These are phyloP conservation scores for Perithous albicinctus DNA, from an alignment of 2,888 invertebrate genomes.

Conservation along the genomic window DNA sequence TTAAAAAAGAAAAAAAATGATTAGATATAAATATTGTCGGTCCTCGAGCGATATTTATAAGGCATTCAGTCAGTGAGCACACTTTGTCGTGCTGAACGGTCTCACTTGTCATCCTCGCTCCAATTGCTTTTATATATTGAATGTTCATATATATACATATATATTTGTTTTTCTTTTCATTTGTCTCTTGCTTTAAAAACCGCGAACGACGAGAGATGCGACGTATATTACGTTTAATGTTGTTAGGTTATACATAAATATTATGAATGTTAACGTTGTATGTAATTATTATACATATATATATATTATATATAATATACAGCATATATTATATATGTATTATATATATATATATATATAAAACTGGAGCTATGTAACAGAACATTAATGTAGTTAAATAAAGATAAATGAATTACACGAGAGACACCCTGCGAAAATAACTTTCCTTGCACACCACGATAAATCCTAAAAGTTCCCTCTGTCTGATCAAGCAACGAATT, in stretches of 20 bases:
- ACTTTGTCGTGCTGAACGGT: constrained; percentile 47
- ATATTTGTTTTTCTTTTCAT: constrained; percentile 35
- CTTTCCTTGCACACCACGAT: background rate
- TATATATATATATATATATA: constrained; percentile 40
- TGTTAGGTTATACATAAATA: constrained; percentile 79
- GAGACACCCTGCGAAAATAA: constrained; percentile 29
- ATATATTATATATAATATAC: constrained; percentile 66
- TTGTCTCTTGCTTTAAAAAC: constrained; percentile 46
- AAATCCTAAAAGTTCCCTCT: background rate
- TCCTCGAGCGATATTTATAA: constrained; percentile 64
- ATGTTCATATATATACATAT: constrained; percentile 30
- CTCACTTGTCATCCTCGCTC: constrained; percentile 55
- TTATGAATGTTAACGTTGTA: constrained; percentile 82
- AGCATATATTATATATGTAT: constrained; percentile 37
- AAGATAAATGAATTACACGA: constrained; percentile 73
- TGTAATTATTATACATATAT: constrained; percentile 71
- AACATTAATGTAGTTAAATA: constrained; percentile 77
- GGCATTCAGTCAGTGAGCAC: constrained; percentile 47
- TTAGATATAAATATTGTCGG: constrained; percentile 66
- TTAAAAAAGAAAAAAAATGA: too few relatives aligned
- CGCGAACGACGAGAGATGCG: constrained; percentile 66
- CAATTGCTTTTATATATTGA: constrained; percentile 59
- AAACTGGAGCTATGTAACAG: constrained; percentile 71
- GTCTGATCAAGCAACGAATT: constrained; percentile 1
- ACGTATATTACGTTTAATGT: constrained; percentile 79